Evolutionary conservation across 2,113 vertebrate species (phyloP), one percentile per base, ranked within the genome.

Genomic region (Labeo catla): DNA sequence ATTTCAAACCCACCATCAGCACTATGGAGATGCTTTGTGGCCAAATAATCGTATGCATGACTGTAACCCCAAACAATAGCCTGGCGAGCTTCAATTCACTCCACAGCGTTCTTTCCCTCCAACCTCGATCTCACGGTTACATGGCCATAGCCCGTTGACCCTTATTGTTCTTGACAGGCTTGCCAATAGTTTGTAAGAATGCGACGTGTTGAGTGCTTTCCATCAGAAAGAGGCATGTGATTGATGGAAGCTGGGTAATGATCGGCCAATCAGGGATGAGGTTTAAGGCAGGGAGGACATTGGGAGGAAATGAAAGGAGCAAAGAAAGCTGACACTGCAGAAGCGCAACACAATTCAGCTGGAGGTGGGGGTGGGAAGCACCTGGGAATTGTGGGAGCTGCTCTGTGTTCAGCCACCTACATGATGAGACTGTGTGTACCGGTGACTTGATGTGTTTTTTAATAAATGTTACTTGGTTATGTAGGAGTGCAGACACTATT

Each of bases 281-380:
- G 19, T 76, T 78, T 54, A 81, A 85, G 65, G 80, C 86, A 61
- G 57, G 76, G 47, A 84, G 85, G 85, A 76, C 74, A 39, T 59
- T 81, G 65, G 65, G 74, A 88, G 88, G 87, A 89, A 91, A 91
- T 85, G 86, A 83, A 84, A 86, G 68, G 80, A 39, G 50, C 52
- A 39, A 10, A 84, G 85, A 89, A 77, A 80, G 90, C 88, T 88
- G 89, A 89, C 28, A n/a, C 76, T 66, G 88, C 89, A 88, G 63
- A 76, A 83, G 72, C 57, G 63, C 81, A 52, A 86, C 63, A 57
- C 59, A 77, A 49, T 57, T 79, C 83, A 65, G 82, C 8, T n/a
- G 9, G 50, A 39, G 73, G 12, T n/a, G 65, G 34, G 23, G n/a
- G 49, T 28, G 54, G 78, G 47, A 87, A 78, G 72, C 82, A 80